Conservation (phyloP, 2,797 vertebrate species). For the Mormyrops boulengeri region DNA sequence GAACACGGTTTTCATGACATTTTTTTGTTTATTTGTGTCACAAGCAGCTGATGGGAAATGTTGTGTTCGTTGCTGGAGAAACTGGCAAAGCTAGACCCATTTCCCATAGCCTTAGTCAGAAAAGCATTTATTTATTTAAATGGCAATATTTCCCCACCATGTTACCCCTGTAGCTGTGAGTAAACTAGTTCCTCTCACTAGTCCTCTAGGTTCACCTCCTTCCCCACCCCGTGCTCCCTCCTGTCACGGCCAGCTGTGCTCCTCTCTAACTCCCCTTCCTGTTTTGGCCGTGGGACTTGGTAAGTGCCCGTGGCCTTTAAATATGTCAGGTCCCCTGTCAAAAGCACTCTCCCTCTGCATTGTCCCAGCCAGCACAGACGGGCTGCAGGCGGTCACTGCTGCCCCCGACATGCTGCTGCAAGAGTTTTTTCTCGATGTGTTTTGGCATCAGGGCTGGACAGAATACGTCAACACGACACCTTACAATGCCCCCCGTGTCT, state of each 20-base stretch:
- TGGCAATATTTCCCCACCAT: background rate
- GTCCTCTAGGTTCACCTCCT: background rate
- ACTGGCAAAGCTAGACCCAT: background rate
- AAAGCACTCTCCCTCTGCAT: background rate
- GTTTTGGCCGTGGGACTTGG: background rate
- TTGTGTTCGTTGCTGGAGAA: background rate
- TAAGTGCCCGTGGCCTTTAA: background rate
- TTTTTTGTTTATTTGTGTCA: background rate
- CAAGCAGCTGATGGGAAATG: background rate
- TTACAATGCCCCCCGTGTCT: background rate
- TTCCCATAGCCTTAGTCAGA: background rate
- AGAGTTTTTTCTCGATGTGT: background rate
- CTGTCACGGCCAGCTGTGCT: background rate
- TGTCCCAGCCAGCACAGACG: background rate
- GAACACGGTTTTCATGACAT: background rate
- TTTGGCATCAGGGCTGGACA: background rate
- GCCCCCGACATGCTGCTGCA: background rate
- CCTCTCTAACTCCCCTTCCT: background rate
- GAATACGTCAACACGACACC: background rate
- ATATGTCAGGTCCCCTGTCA: conserved; percentile 16
- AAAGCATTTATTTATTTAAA: background rate
- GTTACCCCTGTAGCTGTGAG: background rate
- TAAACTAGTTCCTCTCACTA: background rate
- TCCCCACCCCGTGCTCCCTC: background rate
- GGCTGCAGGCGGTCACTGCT: background rate